phyloP scores from a whole-genome alignment of 37 sponge, comb jelly and placozoan species.

The Amphimedon queenslandica region DNA sequence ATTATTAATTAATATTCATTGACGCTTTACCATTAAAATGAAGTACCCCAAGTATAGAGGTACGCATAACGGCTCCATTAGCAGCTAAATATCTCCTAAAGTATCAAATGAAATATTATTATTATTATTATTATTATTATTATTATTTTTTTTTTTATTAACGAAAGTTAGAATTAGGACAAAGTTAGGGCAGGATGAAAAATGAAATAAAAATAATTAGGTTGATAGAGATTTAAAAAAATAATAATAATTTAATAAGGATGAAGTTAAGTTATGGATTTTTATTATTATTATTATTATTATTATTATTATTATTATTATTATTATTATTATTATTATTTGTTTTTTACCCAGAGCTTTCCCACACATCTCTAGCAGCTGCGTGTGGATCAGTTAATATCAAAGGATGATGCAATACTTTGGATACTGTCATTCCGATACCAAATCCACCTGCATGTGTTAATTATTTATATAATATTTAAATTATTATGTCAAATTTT shows the following conservation, averaged over 20 bases:
- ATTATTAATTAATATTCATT: neutral
- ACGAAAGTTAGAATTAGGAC: too few relatives aligned
- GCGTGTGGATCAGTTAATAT: slow-evolving; percentile 72
- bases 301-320: neutral
- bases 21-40: slow-evolving; percentile 67
- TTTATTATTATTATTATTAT: neutral
- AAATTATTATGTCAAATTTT: neutral
- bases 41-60: slow-evolving; percentile 71
- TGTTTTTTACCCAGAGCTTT: slow-evolving; percentile 58
- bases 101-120: neutral
- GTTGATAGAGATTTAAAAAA: too few relatives aligned
- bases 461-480: neutral
- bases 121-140: neutral
- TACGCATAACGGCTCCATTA: slow-evolving; percentile 92
- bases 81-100: slow-evolving; percentile 77
- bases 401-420: slow-evolving; percentile 17
- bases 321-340: neutral
- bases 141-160: too few relatives aligned
- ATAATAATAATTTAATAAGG: too few relatives aligned
- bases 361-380: slow-evolving; percentile 74
- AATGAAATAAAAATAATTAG: too few relatives aligned
- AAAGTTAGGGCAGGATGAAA: too few relatives aligned
- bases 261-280: too few relatives aligned
- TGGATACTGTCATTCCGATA: slow-evolving; percentile 62
- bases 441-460: slow-evolving; percentile 79